phyloP scores from a whole-genome alignment of 1,140 invertebrate genomes.

The Drosophila malerkotliana region DNA sequence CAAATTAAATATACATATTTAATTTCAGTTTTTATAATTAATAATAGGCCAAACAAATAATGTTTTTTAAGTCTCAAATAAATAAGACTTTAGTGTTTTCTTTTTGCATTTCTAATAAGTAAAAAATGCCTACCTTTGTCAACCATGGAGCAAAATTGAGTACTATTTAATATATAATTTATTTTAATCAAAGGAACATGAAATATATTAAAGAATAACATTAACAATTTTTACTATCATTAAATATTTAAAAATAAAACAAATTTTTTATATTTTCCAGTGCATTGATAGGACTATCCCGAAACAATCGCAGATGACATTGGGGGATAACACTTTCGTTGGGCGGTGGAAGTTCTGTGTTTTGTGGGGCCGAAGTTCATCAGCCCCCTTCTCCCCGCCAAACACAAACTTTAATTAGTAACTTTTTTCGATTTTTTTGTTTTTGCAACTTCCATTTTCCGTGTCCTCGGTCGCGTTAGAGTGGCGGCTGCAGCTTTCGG shows the following conservation, averaged over 20 bases:
- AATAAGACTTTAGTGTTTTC: too few species aligned
- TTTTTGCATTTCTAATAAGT: too few species aligned
- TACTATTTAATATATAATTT: neutral
- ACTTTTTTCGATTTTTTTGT: constrained; percentile 58
- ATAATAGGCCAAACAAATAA: neutral
- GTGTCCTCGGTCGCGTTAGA: constrained; percentile 48
- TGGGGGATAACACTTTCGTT: constrained; percentile 72
- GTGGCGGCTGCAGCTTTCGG: constrained; percentile 69
- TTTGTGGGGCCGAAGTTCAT: constrained; percentile 56
- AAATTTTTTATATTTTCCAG: neutral
- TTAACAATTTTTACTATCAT: neutral
- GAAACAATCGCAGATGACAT: constrained; percentile 28
- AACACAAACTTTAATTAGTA: constrained; percentile 80
- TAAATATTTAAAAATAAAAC: neutral
- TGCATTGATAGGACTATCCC: neutral
- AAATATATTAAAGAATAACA: neutral
- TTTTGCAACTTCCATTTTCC: constrained; percentile 14
- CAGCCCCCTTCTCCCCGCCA: constrained; percentile 14
- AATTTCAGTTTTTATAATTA: neutral
- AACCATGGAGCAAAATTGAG: too few species aligned
- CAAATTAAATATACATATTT: neutral
- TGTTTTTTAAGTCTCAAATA: too few species aligned
- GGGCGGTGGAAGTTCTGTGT: constrained; percentile 33
- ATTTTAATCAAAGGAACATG: neutral
- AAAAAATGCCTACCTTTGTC: too few species aligned